These are phyloP conservation scores for Geotrypetes seraphini DNA, from an alignment of 2,797 vertebrate species.

Conservation along the genomic window DNA sequence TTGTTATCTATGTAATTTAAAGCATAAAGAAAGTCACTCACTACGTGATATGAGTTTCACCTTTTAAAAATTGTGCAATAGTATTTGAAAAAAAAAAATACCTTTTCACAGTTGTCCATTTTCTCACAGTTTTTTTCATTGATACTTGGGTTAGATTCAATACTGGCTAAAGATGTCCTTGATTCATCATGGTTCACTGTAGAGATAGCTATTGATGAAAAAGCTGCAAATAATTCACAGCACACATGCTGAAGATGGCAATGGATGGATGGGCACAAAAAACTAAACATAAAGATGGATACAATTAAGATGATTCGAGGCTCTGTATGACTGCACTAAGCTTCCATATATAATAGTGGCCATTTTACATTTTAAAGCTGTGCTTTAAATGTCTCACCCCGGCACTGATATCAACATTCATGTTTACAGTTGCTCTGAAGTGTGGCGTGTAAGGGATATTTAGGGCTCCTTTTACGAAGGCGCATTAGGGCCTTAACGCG, in stretches of 20 bases:
- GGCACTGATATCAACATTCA: too few relatives aligned
- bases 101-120: constrained; percentile 92
- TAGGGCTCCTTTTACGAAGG: too few relatives aligned
- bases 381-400: too few relatives aligned
- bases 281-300: constrained; percentile 22
- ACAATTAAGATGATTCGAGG: constrained; percentile 13
- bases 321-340: constrained; percentile 10
- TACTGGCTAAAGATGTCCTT: constrained; percentile 88
- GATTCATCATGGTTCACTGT: constrained; percentile 89
- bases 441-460: too few relatives aligned
- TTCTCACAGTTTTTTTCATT: constrained; percentile 89
- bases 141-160: constrained; percentile 93
- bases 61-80: neutral
- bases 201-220: constrained; percentile 93
- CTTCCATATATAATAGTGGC: too few relatives aligned
- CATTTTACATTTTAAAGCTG: too few relatives aligned
- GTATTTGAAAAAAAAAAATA: constrained; percentile 16
- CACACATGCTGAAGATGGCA: constrained; percentile 48
- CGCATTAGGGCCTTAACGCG: too few relatives aligned
- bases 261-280: constrained; percentile 38
- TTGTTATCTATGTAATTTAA: constrained; percentile 66
- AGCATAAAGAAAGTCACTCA: constrained; percentile 6
- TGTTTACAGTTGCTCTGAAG: too few relatives aligned
- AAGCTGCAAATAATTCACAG: constrained; percentile 70
- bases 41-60: neutral